Evolutionary conservation across 2,888 invertebrate species (phyloP).

Genomic region (Oligia fasciuncula): DNA sequence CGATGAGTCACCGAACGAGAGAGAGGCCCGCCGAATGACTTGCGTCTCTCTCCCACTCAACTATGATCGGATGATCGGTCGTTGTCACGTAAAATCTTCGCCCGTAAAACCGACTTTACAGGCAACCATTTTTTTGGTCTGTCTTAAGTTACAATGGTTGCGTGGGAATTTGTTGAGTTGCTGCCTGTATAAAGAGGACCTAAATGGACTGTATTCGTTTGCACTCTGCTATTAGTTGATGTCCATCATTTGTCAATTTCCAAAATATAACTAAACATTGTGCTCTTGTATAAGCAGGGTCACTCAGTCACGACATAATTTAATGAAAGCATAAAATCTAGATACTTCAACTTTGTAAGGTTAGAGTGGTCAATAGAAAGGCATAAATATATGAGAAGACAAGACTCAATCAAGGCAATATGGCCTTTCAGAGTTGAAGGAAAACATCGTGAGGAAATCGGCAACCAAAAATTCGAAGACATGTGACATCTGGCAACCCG

Average conservation of each 20-base stretch:
- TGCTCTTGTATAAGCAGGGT: not conserved
- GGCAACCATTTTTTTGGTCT: no score
- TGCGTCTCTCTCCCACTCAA: no score
- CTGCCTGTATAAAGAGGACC: not conserved
- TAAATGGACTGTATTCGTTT: not conserved
- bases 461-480: no score
- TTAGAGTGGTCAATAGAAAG: not conserved
- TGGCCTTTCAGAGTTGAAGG: no score
- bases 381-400: not conserved
- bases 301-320: not conserved
- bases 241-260: not conserved
- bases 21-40: no score
- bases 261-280: not conserved
- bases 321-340: not conserved
- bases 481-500: no score
- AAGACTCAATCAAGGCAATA: not conserved
- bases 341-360: not conserved
- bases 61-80: no score
- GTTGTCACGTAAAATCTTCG: no score
- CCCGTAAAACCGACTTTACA: no score
- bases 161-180: slow-evolving; percentile 43
- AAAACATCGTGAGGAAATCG: not conserved
- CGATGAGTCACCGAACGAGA: no score
- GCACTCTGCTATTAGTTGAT: no score
- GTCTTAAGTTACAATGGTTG: slow-evolving; percentile 64